Base-by-base conservation (phyloP, 1,140 invertebrate species). In the Drosophila guanche region DNA sequence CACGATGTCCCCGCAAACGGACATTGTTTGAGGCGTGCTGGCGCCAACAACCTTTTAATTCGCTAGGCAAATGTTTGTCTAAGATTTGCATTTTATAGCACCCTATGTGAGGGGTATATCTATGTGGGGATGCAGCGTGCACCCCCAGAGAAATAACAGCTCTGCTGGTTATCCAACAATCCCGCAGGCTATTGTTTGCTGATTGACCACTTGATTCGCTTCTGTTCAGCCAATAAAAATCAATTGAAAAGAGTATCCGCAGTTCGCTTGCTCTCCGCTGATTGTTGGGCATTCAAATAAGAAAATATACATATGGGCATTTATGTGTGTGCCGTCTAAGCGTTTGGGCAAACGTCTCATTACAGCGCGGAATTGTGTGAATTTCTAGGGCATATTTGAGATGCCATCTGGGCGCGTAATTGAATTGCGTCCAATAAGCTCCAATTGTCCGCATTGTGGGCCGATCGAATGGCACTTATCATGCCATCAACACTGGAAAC, bases 341-440 rank as follows among this genome's bases (percentile, higher is more conserved):
- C 55, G 71, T 54, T 76, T 53, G 56, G 23, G 55, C 62, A 76
- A 74, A 74, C 46, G 56, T 22, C 52, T 57, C 41, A 73, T 73
- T 73, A 73, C 69, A 73, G 50, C 58, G 59, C 27, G 22, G 48
- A 57, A 51, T 40, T 63, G 70, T 73, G 70, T 60, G 51, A 75
- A 75, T 67, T 75, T 48, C 40, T 25, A 59, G 29, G 27, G 54
- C 50, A 75, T 50, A 75, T 75, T 75, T 73, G 40, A 54, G 25
- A 37, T 50, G 62, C 52, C 66, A 68, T 55, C 54, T 48, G 60
- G 40, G 43, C 37, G 29, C 51, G 33, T 76, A 75, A 76, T 76
- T 76, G 71, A 76, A 76, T 76, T 76, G 55, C 55, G 51, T 48
- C 55, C 71, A 76, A 74, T 66, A 60, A 74, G 50, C 63, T 45